Conservation (phyloP, 2,888 invertebrate genomes). For the Oasisia sp. region DNA sequence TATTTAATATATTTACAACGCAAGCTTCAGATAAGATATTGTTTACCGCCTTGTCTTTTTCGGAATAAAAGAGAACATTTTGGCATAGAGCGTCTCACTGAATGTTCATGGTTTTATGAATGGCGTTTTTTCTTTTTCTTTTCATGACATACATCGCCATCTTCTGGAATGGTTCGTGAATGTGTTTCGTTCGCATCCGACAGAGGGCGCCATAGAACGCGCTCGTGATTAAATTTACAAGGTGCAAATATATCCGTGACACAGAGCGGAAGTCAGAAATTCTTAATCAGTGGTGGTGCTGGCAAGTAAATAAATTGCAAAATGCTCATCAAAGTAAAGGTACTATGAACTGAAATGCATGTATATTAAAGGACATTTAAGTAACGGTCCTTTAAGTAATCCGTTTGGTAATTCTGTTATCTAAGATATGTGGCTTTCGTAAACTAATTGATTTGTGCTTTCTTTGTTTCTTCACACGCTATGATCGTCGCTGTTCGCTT, state of each 20-base stretch:
- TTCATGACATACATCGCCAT: neutral
- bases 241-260: neutral
- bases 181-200: neutral
- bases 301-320: slow-evolving; percentile 27
- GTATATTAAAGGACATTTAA: neutral
- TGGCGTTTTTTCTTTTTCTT: neutral
- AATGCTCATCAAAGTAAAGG: slow-evolving; percentile 44
- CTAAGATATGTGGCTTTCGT: neutral
- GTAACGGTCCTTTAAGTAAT: neutral
- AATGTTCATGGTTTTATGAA: too few relatives aligned
- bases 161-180: neutral
- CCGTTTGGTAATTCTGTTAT: too few relatives aligned
- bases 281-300: slow-evolving; percentile 9
- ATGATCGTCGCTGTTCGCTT: slow-evolving; percentile 23
- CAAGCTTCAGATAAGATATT: too few relatives aligned
- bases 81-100: too few relatives aligned
- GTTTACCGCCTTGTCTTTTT: too few relatives aligned
- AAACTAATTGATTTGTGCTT: slow-evolving; percentile 21
- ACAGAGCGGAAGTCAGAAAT: slow-evolving; percentile 8
- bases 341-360: slow-evolving; percentile 26
- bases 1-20: too few relatives aligned
- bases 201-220: neutral
- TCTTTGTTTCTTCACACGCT: slow-evolving; percentile 19
- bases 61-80: too few relatives aligned
- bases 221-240: neutral